A percentile compares a stretch with the other conserved stretches of the same genome.
Conservation (phyloP, 2,888 invertebrate genomes). For the Drosophila histrio region DNA sequence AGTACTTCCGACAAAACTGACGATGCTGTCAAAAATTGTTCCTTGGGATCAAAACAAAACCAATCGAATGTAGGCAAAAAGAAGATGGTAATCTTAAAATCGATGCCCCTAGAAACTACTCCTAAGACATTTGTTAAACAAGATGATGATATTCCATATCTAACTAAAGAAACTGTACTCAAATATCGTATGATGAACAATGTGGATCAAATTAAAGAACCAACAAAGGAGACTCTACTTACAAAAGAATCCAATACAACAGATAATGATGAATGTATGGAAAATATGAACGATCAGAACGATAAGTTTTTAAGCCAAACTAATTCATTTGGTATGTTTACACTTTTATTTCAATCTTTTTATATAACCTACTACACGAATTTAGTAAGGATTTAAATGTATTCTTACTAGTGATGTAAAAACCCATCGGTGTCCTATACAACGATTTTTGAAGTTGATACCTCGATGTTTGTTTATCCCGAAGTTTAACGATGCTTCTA, state of each 20-base stretch:
- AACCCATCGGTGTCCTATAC: too few species aligned
- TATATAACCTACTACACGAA: too few species aligned
- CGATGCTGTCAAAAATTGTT: constrained; percentile 1
- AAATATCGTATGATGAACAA: constrained; percentile 75
- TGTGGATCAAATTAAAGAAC: constrained; percentile 39
- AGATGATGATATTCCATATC: constrained; percentile 82
- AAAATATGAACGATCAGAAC: constrained; percentile 30
- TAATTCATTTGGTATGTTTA: constrained; percentile 57
- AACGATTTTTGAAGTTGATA: too few species aligned
- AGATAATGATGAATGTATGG: constrained; percentile 29
- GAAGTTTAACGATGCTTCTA: too few species aligned
- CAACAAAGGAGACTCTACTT: constrained; percentile 19
- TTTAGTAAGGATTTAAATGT: too few species aligned
- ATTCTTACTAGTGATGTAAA: too few species aligned
- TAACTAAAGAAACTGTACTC: constrained; percentile 85
- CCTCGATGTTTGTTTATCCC: too few species aligned
- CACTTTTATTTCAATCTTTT: too few species aligned
- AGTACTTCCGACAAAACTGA: constrained; percentile 20
- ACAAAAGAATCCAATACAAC: constrained; percentile 14
- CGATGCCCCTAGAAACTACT: constrained; percentile 80
- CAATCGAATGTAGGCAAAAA: constrained; percentile 51
- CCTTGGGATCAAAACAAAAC: constrained; percentile 3
- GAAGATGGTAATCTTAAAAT: constrained; percentile 76
- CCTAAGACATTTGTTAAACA: constrained; percentile 58
- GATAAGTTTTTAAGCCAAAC: constrained; percentile 14